Conservation (phyloP, 2,113 vertebrate species). For the Myocastor coypus region DNA sequence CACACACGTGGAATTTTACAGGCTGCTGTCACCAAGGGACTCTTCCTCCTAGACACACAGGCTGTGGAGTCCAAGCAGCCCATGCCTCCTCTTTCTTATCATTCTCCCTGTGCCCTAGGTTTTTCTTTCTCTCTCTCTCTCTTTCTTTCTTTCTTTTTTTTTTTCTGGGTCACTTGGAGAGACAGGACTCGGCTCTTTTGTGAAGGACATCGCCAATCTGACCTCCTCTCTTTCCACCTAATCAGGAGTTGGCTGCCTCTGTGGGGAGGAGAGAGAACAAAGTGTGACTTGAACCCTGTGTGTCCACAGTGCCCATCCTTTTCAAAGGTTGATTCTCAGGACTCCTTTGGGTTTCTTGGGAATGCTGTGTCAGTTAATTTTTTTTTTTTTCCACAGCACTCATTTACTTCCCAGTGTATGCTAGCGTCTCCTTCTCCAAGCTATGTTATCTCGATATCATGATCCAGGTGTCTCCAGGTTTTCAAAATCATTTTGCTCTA, state of each 20-base stretch:
- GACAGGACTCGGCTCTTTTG: background rate
- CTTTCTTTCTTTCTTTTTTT: too few relatives aligned
- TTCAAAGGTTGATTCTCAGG: fast-evolving
- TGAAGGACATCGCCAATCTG: background rate
- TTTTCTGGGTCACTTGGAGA: background rate
- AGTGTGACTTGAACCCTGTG: background rate
- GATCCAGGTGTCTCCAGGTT: background rate
- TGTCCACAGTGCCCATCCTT: fast-evolving
- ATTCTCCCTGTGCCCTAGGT: background rate
- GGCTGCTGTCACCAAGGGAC: fast-evolving
- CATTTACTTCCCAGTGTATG: fast-evolving
- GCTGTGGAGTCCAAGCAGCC: fast-evolving
- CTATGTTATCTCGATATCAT: background rate
- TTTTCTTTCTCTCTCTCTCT: background rate
- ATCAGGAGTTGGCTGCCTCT: slow-evolving; percentile 35
- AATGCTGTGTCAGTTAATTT: background rate
- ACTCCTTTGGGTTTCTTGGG: background rate
- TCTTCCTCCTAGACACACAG: too few relatives aligned
- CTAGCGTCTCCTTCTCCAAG: background rate
- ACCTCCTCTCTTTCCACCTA: slow-evolving; percentile 43
- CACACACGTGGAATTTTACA: background rate
- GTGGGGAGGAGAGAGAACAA: background rate
- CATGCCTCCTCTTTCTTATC: background rate
- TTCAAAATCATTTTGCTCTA: background rate
- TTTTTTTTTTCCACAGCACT: background rate